A percentile compares a stretch with the other conserved stretches of the same genome.
These are phyloP conservation scores for Oligia fasciuncula DNA, from an alignment of 2,888 invertebrate genomes.

Conservation along the genomic window DNA sequence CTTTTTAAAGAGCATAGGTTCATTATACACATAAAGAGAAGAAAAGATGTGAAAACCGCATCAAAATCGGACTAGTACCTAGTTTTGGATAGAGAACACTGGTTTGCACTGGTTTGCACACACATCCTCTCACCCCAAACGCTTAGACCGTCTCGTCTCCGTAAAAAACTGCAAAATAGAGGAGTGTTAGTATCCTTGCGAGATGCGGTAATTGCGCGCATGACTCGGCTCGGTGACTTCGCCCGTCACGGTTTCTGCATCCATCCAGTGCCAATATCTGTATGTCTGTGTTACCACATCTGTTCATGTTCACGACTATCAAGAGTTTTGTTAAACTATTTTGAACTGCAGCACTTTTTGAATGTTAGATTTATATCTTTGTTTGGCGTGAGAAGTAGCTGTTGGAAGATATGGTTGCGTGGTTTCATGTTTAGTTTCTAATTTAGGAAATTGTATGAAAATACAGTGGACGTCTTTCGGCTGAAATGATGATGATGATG, in stretches of 20 bases:
- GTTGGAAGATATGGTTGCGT: constrained; percentile 2
- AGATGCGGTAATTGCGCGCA: constrained; percentile 23
- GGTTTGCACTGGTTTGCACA: too few relatives aligned
- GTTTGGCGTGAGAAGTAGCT: constrained; percentile 6
- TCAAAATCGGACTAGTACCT: too few relatives aligned
- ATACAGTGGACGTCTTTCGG: too few relatives aligned
- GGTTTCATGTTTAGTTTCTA: background rate
- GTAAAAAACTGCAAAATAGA: constrained; percentile 10
- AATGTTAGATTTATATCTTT: background rate
- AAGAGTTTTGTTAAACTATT: background rate
- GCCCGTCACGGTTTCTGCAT: constrained; percentile 33
- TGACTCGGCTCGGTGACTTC: constrained; percentile 18
- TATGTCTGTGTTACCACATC: constrained; percentile 12
- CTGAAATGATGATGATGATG: too few relatives aligned
- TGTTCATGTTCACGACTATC: background rate
- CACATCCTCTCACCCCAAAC: too few relatives aligned
- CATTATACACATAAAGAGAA: too few relatives aligned
- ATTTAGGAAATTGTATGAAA: background rate
- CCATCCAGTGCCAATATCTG: constrained; percentile 28
- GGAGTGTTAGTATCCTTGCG: background rate
- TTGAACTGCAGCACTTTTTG: constrained; percentile 6
- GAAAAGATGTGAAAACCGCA: too few relatives aligned
- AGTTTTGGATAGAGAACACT: too few relatives aligned
- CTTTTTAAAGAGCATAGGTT: too few relatives aligned
- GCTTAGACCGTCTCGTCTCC: too few relatives aligned